Evolutionary conservation across 2,888 invertebrate genomes (phyloP).

Genomic region (Agriopis marginaria): DNA sequence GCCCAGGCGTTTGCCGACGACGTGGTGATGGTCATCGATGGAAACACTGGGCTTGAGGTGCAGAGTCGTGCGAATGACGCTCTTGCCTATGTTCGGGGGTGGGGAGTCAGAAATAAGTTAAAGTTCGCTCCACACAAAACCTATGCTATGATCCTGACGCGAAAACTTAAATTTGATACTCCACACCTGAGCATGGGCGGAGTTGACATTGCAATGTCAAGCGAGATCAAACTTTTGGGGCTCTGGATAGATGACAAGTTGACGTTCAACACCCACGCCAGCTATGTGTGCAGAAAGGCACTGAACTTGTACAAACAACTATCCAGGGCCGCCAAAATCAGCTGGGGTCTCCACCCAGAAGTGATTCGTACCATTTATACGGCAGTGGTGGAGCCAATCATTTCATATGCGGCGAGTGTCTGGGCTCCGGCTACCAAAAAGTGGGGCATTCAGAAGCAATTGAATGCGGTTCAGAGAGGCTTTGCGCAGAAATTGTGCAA

Average conservation of each 20-base stretch:
- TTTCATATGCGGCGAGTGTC: not conserved
- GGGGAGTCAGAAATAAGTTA: conserved; percentile 26
- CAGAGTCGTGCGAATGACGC: conserved; percentile 33
- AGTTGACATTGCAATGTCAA: not conserved
- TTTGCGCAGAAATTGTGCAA: not conserved
- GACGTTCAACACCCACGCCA: no score
- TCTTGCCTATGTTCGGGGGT: conserved; percentile 31
- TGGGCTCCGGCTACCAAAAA: not conserved
- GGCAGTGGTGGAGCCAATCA: not conserved
- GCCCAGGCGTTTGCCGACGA: conserved; percentile 39
- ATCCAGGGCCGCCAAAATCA: not conserved
- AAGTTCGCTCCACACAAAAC: not conserved
- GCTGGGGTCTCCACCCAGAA: not conserved
- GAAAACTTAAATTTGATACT: not conserved
- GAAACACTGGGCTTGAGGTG: conserved; percentile 21
- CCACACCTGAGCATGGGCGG: not conserved
- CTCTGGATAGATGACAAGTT: not conserved
- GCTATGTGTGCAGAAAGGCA: not conserved
- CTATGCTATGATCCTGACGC: not conserved
- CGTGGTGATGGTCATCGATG: conserved; percentile 28
- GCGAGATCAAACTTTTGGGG: not conserved
- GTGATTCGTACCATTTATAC: not conserved
- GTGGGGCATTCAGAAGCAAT: not conserved
- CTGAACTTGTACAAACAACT: not conserved
- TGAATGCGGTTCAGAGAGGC: not conserved